A percentile compares a stretch with the other conserved stretches of the same genome.
Evolutionary conservation across 2,113 vertebrate genomes (phyloP).

Genomic region (Isichthys henryi): DNA sequence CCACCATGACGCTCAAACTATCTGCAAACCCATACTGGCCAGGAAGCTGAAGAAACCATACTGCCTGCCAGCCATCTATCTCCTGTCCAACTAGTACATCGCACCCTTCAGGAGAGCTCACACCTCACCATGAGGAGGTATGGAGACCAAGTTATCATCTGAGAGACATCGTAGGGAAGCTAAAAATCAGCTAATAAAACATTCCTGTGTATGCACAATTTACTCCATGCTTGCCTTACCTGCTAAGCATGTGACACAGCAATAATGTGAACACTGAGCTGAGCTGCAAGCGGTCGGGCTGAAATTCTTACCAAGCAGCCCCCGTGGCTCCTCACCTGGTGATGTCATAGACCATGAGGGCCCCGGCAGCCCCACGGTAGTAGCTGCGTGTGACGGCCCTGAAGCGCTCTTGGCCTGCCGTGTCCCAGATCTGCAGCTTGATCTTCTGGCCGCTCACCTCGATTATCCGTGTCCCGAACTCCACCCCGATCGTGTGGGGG

Average conservation of each 20-base stretch:
- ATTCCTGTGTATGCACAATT: neutral
- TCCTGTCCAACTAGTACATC: neutral
- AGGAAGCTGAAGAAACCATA: neutral
- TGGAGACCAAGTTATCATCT: neutral
- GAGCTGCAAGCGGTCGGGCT: neutral
- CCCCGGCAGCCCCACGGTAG: conserved; percentile 93
- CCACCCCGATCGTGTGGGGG: conserved; percentile 97
- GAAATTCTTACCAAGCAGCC: neutral
- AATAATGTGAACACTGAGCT: neutral
- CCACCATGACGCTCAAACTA: neutral
- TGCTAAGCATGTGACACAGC: neutral
- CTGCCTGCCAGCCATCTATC: neutral
- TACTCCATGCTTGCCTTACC: neutral
- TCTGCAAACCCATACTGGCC: neutral
- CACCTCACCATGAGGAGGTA: neutral
- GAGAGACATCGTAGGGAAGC: neutral
- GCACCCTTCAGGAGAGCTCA: neutral
- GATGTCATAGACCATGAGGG: conserved; percentile 98
- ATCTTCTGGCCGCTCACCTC: conserved; percentile 99
- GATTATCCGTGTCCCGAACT: conserved; percentile 97
- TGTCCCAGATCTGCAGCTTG: conserved; percentile 99
- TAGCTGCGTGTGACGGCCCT: conserved; percentile 96
- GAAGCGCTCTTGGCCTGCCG: conserved; percentile 95
- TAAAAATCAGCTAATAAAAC: neutral
- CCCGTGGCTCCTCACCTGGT: conserved; percentile 70